Evolutionary conservation across 2,113 vertebrate species (phyloP).

Genomic region (Tiliqua scincoides): DNA sequence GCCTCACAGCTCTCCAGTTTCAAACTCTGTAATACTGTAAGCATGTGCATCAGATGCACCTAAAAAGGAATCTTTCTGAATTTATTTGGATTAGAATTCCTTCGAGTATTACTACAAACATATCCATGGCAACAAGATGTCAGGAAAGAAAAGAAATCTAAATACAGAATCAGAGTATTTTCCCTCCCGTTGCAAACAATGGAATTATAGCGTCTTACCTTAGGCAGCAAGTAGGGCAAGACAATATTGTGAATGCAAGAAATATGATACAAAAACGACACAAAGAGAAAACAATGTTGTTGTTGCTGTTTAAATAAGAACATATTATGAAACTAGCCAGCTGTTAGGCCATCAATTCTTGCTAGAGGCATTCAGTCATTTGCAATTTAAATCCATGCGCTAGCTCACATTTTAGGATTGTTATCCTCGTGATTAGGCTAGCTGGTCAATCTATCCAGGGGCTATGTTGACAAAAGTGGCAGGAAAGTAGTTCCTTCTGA

Average conservation of each 20-base stretch:
- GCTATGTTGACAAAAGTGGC: background rate
- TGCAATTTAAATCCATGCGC: slow-evolving; percentile 24
- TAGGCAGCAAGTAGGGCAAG: too few species aligned
- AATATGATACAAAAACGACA: slow-evolving; percentile 55
- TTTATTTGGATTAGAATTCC: background rate
- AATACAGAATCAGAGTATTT: background rate
- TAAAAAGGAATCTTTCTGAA: background rate
- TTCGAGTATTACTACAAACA: slow-evolving; percentile 21
- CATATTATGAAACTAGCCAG: slow-evolving; percentile 41
- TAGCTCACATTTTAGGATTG: slow-evolving; percentile 24
- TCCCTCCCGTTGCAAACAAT: background rate
- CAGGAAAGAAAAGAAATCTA: background rate
- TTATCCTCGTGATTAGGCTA: slow-evolving; percentile 8
- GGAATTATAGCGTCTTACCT: background rate
- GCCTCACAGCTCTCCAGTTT: background rate
- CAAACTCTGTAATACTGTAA: background rate
- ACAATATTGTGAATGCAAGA: background rate
- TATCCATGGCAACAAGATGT: background rate
- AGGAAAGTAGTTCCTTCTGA: background rate
- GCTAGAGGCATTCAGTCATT: slow-evolving; percentile 9
- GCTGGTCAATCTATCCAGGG: background rate
- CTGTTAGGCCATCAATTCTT: background rate
- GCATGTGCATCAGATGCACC: background rate
- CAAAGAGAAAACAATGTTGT: slow-evolving; percentile 11
- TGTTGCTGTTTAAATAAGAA: slow-evolving; percentile 4